These are phyloP conservation scores for Brachionus asplanchnoidis DNA, from an alignment of 1,140 invertebrate genomes.

Conservation along the genomic window DNA sequence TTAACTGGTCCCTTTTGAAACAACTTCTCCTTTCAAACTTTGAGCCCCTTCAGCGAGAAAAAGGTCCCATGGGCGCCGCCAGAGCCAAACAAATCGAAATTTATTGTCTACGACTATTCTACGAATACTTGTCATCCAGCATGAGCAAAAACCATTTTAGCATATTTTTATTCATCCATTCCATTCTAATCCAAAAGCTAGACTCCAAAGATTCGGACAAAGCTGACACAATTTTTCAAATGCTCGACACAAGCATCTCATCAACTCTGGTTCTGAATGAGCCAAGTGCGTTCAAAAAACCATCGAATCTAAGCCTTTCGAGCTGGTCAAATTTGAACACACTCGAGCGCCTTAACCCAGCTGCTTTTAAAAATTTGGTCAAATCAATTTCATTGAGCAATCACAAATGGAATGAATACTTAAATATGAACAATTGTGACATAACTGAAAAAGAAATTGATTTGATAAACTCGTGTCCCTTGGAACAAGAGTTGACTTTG, in stretches of 20 bases:
- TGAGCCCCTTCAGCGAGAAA: neutral
- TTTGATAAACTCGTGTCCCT: neutral
- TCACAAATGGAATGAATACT: constrained; percentile 27
- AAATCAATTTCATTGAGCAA: neutral
- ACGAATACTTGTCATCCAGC: neutral
- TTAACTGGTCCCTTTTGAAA: constrained; percentile 24
- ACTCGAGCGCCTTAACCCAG: neutral
- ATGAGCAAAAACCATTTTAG: neutral
- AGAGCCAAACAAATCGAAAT: constrained; percentile 33
- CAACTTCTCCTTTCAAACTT: neutral
- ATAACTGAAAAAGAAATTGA: neutral
- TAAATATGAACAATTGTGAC: neutral
- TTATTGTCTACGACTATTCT: neutral
- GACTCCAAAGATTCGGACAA: neutral
- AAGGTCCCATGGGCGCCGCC: neutral
- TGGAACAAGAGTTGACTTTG: neutral
- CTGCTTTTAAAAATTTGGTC: neutral
- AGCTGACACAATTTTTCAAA: neutral
- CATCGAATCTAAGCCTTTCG: neutral
- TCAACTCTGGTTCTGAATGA: neutral
- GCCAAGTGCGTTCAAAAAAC: neutral
- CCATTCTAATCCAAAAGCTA: neutral
- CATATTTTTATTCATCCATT: constrained; percentile 32
- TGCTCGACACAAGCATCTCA: neutral
- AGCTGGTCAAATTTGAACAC: neutral